phyloP scores from a whole-genome alignment of 2,797 vertebrate genomes.

The Sebastes itinus region DNA sequence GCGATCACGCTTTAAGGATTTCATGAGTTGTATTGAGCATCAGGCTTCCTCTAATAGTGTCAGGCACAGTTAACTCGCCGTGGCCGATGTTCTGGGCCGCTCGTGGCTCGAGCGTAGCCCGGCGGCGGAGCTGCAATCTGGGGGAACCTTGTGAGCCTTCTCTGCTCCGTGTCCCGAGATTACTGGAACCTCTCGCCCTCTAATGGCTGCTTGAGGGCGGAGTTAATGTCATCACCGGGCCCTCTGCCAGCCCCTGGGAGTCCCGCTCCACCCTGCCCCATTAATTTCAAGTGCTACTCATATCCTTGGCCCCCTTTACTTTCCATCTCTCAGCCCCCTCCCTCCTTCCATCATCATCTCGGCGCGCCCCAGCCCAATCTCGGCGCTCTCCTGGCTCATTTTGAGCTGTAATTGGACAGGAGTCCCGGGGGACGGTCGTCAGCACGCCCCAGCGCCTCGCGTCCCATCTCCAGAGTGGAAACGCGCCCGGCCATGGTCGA shows the following conservation, averaged over 20 bases:
- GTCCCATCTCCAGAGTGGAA: constrained; percentile 62
- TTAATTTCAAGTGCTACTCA: constrained; percentile 78
- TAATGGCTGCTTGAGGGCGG: constrained; percentile 68
- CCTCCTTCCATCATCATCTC: constrained; percentile 53
- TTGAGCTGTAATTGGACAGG: constrained; percentile 81
- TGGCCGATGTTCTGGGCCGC: neutral
- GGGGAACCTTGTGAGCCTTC: neutral
- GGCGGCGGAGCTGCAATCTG: neutral
- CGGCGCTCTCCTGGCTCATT: constrained; percentile 72
- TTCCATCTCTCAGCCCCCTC: constrained; percentile 41
- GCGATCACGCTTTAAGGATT: constrained; percentile 6
- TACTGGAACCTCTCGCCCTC: constrained; percentile 55
- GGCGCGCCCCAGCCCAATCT: constrained; percentile 70
- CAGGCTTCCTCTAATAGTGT: constrained; percentile 27
- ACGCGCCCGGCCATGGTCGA: constrained; percentile 58
- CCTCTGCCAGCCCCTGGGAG: constrained; percentile 40
- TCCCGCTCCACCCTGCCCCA: constrained; percentile 66
- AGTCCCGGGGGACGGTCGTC: constrained; percentile 62
- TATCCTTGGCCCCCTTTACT: constrained; percentile 40
- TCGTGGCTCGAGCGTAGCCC: neutral
- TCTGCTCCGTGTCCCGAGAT: constrained; percentile 49
- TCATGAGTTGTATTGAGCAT: neutral
- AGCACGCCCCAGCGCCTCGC: constrained; percentile 69
- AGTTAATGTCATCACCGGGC: constrained; percentile 60
- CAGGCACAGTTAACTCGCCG: constrained; percentile 41